Evolutionary conservation across 2,888 invertebrate species (phyloP), one percentile per base, ranked within the genome.

Genomic region (Pammene aurita): DNA sequence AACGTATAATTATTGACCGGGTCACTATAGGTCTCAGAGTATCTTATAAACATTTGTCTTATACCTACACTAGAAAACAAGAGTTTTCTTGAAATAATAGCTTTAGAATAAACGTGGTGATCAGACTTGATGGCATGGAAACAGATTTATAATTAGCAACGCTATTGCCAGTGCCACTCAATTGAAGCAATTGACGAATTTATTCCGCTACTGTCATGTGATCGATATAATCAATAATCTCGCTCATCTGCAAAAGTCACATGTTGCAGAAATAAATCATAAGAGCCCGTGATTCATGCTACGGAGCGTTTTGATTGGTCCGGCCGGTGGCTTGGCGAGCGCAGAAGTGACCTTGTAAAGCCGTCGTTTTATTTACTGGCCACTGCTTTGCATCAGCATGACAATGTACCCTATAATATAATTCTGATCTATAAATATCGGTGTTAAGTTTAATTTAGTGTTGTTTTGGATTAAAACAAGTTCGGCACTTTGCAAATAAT

Each of bases 241-340:
- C 50, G 63, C 44, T 55, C 64, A 60, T 60, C 52, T 58, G 64
- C 68, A 64, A 65, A 60, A 69, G 65, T 69, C 65, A 60, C 65
- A 69, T 69, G 60, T 60, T 60, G 58, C 54, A 69, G 60, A 69
- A 69, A 69, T 69, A 69, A 69, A 69, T 69, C 60, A 69, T 65
- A 58, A 64, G 46, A 26, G 60, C 38, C 44, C 54, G 65, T 65
- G 65, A 69, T 44, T 68, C 63, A 65, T 46, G 16, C 42, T 34
- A 50, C 14, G 44, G 34, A 14, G 48, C 18, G 41, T 38, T 48
- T 38, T 34, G 58, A 69, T 69, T 69, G 69, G 69, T 41, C 54
- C 66, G 34, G 14, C 14, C 35, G 63, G 44, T 16, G 44, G 44
- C 42, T 48, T 52, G 67, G 63, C 57, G 50, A 52, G 46, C 63